Conservation (phyloP, 2,888 invertebrate genomes). For the Trissolcus japonicus region DNA sequence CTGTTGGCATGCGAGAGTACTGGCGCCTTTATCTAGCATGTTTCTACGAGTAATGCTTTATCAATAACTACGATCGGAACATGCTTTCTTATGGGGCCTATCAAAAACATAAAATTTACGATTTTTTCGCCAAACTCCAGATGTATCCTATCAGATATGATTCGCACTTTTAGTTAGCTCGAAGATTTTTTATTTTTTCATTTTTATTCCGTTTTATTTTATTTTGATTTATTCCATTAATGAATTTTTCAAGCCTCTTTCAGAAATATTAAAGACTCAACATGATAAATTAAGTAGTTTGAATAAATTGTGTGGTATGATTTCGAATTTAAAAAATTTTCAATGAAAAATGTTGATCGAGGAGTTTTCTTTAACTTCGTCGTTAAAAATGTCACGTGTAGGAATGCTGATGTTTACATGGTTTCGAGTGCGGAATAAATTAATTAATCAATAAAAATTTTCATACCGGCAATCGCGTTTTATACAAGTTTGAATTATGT, state of each 20-base stretch:
- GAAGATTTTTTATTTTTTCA: too few relatives aligned
- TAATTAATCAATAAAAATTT: background rate
- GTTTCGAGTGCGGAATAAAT: slow-evolving; percentile 3
- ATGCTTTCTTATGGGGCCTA: slow-evolving; percentile 30
- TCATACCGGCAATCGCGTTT: background rate
- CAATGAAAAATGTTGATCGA: too few relatives aligned
- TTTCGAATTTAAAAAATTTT: too few relatives aligned
- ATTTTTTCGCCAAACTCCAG: slow-evolving; percentile 34
- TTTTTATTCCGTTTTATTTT: too few relatives aligned
- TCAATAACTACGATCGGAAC: slow-evolving; percentile 44
- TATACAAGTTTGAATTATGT: background rate
- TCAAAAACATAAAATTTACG: slow-evolving; percentile 32
- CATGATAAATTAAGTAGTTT: too few relatives aligned
- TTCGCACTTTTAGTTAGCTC: too few relatives aligned
- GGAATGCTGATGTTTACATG: slow-evolving; percentile 4
- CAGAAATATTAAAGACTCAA: too few relatives aligned
- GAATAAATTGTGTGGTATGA: too few relatives aligned
- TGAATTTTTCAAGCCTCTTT: too few relatives aligned
- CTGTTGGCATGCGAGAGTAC: slow-evolving; percentile 68
- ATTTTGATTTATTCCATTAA: too few relatives aligned
- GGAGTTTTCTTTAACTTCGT: too few relatives aligned
- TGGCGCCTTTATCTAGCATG: slow-evolving; percentile 64
- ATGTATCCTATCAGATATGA: slow-evolving; percentile 16
- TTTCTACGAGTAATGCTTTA: slow-evolving; percentile 51
- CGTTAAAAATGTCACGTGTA: background rate